Conservation (phyloP, 1,140 invertebrate species). For the Triops cancriformis region DNA sequence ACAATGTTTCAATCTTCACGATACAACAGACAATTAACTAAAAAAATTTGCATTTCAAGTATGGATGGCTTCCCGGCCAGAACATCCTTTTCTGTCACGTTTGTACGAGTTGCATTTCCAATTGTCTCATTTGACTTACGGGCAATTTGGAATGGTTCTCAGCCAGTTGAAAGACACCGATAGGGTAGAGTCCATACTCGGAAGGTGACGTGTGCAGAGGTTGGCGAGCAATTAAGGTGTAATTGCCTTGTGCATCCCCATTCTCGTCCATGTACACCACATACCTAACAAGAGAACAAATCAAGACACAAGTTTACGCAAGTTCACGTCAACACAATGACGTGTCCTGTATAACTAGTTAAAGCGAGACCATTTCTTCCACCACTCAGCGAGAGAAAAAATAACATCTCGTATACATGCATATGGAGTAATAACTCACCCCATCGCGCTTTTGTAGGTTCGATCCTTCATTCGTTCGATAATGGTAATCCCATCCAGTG, state of each 20-base stretch:
- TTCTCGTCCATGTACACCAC: conserved; percentile 86
- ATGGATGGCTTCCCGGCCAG: too few species aligned
- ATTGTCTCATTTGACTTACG: conserved; percentile 34
- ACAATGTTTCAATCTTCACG: too few species aligned
- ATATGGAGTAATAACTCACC: conserved; percentile 46
- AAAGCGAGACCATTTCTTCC: not conserved
- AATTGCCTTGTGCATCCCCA: conserved; percentile 92
- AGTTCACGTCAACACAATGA: too few species aligned
- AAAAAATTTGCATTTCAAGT: not conserved
- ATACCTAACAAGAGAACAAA: conserved; percentile 51
- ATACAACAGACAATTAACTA: too few species aligned
- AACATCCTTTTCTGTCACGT: not conserved
- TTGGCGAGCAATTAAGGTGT: conserved; percentile 70
- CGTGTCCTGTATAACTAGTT: not conserved
- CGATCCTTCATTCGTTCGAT: conserved; percentile 58
- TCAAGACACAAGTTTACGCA: not conserved
- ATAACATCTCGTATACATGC: not conserved
- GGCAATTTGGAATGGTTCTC: conserved; percentile 37
- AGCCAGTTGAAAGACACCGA: conserved; percentile 52
- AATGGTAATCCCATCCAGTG: conserved; percentile 61
- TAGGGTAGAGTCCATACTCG: conserved; percentile 64
- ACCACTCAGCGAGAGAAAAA: not conserved
- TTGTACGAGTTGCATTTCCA: not conserved
- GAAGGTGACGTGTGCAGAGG: conserved; percentile 34
- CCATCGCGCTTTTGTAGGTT: conserved; percentile 74